Base-by-base conservation (phyloP, 2,797 vertebrate genomes). In the Myoxocephalus aenaeus region DNA sequence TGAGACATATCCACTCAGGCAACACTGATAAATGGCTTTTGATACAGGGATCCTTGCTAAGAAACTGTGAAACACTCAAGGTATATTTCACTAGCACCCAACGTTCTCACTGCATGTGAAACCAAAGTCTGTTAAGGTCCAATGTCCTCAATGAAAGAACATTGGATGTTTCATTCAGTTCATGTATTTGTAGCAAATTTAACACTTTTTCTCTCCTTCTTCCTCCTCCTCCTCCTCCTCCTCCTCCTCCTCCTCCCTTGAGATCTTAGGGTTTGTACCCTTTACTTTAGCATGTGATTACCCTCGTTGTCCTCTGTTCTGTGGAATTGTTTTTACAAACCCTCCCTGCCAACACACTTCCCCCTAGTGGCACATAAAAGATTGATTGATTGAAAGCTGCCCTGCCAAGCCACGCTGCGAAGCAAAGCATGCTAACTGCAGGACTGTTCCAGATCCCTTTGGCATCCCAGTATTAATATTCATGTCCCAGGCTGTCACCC, bases 391-490 rank as follows among this genome's bases (percentile, higher is more conserved):
- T 88, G 88, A 89, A 86, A 73, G 75, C 85, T 53, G 56, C 61
- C 80, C 70, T 85, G 79, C 79, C 81, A 86, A 84, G 77, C 77
- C 68, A 67, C 13, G 29, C 75, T 53, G 70, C 66, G 68, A 83
- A 83, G 77, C 67, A 74, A 57, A 87, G 73, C 64, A 73, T 82
- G 80, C 84, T 74, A 87, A 82, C 75, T 27, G 74, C 86, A 63
- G 72, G 70, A 76, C 74, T 68, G 67, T 81, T 92, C 74, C 80
- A 71, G 75, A 85, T 87, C 77, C 83, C 79, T 70, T 79, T 51
- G 73, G 81, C 84, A 70, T 81, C 65, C 6, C 13, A 11, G 29
- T 68, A 87, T 92, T 90, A 90, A 86, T 90, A 92, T 93, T 88
- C 88, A 91, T 90, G 72, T 80, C 80, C 70, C 56, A 72, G 75